phyloP scores from a whole-genome alignment of 2,113 vertebrate genomes.

The Paratilapia polleni region DNA sequence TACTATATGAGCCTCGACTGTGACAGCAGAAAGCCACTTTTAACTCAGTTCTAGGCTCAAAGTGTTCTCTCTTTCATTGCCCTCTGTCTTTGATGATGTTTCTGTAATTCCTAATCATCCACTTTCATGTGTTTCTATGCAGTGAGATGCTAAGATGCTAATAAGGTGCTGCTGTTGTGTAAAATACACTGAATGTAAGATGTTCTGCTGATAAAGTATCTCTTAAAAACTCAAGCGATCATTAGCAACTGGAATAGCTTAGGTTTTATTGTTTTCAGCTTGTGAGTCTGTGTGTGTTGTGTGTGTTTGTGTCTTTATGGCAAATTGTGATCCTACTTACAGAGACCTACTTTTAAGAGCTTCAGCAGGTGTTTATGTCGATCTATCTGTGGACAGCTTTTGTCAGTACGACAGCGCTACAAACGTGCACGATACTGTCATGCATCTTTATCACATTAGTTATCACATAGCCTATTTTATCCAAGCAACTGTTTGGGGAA shows the following conservation, averaged over 20 bases:
- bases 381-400: background rate
- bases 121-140: background rate
- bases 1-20: background rate
- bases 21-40: background rate
- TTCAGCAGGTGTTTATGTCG: background rate
- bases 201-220: background rate
- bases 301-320: background rate
- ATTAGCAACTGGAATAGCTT: background rate
- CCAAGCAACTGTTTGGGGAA: constrained; percentile 9
- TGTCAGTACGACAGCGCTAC: rapidly evolving
- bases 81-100: background rate
- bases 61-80: background rate
- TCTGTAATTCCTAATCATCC: constrained; percentile 1
- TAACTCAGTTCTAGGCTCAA: background rate
- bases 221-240: background rate
- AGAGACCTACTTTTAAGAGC: background rate
- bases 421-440: background rate
- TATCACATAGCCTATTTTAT: constrained; percentile 9
- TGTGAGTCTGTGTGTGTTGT: background rate
- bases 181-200: background rate
- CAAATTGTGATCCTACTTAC: background rate
- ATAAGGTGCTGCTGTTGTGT: background rate
- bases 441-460: background rate
- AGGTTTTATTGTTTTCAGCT: background rate
- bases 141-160: background rate